phyloP scores from a whole-genome alignment of 2,797 vertebrate species.

The Lepilemur ruficaudatus region DNA sequence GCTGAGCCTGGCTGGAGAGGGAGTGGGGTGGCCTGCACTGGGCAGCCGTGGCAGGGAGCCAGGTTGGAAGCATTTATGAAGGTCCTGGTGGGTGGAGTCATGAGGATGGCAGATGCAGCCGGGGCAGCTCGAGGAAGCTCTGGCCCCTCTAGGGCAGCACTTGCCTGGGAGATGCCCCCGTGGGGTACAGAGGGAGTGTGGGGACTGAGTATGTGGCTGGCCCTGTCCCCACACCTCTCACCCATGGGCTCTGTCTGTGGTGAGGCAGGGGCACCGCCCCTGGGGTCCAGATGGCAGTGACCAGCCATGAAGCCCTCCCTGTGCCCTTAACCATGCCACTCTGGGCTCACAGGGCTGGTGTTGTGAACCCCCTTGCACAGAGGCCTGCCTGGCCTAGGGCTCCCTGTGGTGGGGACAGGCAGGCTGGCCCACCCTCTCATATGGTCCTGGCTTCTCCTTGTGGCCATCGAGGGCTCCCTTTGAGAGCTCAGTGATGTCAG shows the following conservation, averaged over 20 bases:
- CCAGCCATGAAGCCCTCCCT: not conserved
- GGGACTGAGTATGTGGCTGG: not conserved
- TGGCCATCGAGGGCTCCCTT: not conserved
- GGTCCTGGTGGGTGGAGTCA: accelerated
- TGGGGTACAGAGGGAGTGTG: not conserved
- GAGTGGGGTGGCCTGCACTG: not conserved
- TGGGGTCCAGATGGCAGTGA: not conserved
- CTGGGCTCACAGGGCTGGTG: accelerated
- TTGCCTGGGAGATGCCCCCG: not conserved
- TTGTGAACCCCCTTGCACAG: not conserved
- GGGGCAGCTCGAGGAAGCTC: not conserved
- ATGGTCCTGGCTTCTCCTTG: not conserved
- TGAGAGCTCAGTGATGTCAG: not conserved
- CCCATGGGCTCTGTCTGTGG: not conserved
- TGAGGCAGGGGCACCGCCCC: not conserved
- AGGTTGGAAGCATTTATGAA: not conserved
- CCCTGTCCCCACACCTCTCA: not conserved
- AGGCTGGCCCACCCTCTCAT: not conserved
- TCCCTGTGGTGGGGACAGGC: not conserved
- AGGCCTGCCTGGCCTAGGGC: not conserved
- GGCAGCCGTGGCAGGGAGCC: not conserved
- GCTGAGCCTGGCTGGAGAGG: not conserved
- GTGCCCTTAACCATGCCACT: not conserved
- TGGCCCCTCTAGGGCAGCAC: not conserved
- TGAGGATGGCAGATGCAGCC: not conserved